Conservation (phyloP, 2,888 invertebrate genomes). For the Pegoplata infirma region DNA sequence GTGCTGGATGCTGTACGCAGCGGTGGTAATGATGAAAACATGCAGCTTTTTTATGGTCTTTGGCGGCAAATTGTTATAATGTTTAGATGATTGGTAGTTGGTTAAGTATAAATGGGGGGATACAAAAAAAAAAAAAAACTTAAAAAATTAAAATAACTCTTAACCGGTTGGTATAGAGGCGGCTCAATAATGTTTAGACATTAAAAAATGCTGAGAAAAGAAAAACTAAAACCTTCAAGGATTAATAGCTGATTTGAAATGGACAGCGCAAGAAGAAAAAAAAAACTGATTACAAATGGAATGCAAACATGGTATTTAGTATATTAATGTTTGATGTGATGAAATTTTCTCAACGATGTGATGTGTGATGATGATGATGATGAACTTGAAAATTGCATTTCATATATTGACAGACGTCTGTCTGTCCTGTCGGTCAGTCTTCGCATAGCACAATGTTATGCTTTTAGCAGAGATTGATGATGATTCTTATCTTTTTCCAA, state of each 20-base stretch:
- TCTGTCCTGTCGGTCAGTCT: too few species aligned
- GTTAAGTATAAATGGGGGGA: too few species aligned
- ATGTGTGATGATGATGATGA: slow-evolving; percentile 35
- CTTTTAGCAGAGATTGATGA: not conserved
- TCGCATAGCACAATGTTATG: too few species aligned
- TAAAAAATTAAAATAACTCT: slow-evolving; percentile 42
- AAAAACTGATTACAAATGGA: slow-evolving; percentile 57
- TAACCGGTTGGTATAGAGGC: slow-evolving; percentile 53
- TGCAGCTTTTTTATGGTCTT: slow-evolving; percentile 50
- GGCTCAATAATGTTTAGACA: slow-evolving; percentile 56
- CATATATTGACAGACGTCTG: not conserved
- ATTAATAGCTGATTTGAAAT: slow-evolving; percentile 57
- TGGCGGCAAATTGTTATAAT: slow-evolving; percentile 61
- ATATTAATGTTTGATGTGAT: slow-evolving; percentile 62
- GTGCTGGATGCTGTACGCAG: slow-evolving; percentile 46
- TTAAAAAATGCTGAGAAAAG: slow-evolving; percentile 56
- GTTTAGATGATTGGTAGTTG: slow-evolving; percentile 57
- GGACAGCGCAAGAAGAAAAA: slow-evolving; percentile 41
- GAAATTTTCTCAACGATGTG: slow-evolving; percentile 56
- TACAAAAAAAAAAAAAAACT: slow-evolving; percentile 12
- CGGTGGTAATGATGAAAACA: slow-evolving; percentile 56
- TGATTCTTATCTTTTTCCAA: not conserved
- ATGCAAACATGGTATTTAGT: slow-evolving; percentile 62
- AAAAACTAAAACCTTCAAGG: slow-evolving; percentile 43
- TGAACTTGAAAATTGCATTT: slow-evolving; percentile 23